Conservation (phyloP, 2,113 vertebrate genomes). For the Corythornis cristatus region DNA sequence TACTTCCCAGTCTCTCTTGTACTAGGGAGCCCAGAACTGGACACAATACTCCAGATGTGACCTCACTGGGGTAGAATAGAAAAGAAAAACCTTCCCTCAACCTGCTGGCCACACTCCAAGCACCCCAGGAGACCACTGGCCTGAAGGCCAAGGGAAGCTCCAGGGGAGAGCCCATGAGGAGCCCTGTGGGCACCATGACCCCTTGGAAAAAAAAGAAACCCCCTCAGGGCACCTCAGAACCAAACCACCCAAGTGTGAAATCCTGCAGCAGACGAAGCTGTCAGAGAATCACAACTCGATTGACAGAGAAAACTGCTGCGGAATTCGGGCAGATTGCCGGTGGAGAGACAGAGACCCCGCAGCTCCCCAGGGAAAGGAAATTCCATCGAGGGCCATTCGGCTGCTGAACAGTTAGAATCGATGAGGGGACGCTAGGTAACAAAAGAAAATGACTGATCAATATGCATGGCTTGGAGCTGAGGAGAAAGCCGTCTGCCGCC, state of each 20-base stretch:
- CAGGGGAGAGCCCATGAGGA: background rate
- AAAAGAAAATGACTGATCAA: slow-evolving; percentile 57
- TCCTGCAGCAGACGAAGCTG: background rate
- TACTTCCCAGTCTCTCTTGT: background rate
- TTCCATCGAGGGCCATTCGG: background rate
- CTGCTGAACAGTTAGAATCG: slow-evolving; percentile 11
- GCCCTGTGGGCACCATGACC: background rate
- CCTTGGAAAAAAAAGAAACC: background rate
- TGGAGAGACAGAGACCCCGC: background rate
- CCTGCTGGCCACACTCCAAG: background rate
- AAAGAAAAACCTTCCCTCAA: background rate
- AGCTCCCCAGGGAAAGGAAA: background rate
- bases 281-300: background rate
- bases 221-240: background rate
- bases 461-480: slow-evolving; percentile 49
- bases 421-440: slow-evolving; percentile 40
- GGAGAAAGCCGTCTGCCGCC: background rate
- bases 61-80: background rate
- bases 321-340: background rate
- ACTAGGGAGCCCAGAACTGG: background rate
- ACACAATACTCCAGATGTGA: background rate
- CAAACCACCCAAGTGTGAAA: background rate
- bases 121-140: background rate
- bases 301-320: slow-evolving; percentile 15
- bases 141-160: background rate